Percentiles rank a stretch among this genome's conserved stretches.
phyloP scores from a whole-genome alignment of 2,113 vertebrate species.

The Balaeniceps rex region DNA sequence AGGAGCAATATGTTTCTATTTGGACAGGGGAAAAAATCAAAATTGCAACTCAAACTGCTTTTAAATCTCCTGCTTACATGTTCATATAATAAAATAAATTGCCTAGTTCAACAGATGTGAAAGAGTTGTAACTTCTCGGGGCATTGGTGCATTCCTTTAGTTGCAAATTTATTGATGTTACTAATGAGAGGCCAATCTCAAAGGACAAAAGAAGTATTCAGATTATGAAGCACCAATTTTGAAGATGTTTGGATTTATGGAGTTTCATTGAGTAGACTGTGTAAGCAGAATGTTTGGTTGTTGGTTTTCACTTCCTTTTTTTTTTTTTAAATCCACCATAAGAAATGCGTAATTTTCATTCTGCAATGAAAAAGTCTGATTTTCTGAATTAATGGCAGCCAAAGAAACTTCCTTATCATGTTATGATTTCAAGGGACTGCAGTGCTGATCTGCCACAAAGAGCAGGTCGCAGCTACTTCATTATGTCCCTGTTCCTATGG shows the following conservation, averaged over 20 bases:
- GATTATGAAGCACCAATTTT: background rate
- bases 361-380: background rate
- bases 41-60: background rate
- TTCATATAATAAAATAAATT: background rate
- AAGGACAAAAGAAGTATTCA: background rate
- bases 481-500: background rate
- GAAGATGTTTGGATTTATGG: background rate
- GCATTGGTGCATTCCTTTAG: background rate
- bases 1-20: background rate
- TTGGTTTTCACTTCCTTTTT: background rate
- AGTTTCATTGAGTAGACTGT: background rate
- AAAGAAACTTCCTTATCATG: background rate
- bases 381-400: background rate
- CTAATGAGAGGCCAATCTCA: background rate
- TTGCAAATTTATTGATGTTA: background rate
- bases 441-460: background rate
- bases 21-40: fast-evolving
- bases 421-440: background rate
- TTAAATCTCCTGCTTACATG: background rate
- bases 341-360: background rate
- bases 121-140: background rate
- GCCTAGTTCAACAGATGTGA: background rate
- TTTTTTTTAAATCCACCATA: background rate
- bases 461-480: background rate
- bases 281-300: background rate